phyloP scores from a whole-genome alignment of 2,797 vertebrate species.

The Acestrorhynchus altus region DNA sequence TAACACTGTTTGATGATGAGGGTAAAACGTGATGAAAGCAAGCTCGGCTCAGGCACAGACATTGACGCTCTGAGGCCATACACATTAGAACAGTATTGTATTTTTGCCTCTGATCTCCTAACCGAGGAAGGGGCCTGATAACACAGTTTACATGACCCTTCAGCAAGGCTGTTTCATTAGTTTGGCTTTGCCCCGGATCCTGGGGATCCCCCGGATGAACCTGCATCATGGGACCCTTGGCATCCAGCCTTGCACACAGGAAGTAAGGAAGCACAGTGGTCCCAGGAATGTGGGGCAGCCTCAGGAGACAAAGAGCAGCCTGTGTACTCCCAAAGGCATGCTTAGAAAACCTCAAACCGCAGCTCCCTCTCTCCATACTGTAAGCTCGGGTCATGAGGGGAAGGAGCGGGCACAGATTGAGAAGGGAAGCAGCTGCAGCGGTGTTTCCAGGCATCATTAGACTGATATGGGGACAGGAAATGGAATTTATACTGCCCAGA shows the following conservation, averaged over 20 bases:
- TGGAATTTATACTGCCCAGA: constrained; percentile 65
- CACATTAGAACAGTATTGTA: neutral
- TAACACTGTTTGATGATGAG: constrained; percentile 46
- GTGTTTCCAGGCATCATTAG: constrained; percentile 68
- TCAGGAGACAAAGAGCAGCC: constrained; percentile 59
- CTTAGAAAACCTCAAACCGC: constrained; percentile 43
- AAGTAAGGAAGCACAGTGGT: constrained; percentile 38
- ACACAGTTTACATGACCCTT: neutral
- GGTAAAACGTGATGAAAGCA: constrained; percentile 40
- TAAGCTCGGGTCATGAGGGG: constrained; percentile 48
- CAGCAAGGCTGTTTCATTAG: constrained; percentile 9
- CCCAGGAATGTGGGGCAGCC: constrained; percentile 40
- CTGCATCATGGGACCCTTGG: constrained; percentile 56
- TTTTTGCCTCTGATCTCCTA: constrained; percentile 5
- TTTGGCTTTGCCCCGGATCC: constrained; percentile 31
- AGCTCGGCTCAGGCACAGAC: constrained; percentile 12
- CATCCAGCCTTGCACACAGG: constrained; percentile 52
- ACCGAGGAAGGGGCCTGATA: neutral
- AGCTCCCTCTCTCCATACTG: constrained; percentile 42
- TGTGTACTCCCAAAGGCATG: constrained; percentile 43
- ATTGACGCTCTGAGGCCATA: neutral
- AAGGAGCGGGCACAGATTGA: constrained; percentile 46
- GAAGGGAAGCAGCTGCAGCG: constrained; percentile 77
- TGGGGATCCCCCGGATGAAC: constrained; percentile 38
- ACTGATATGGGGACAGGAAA: constrained; percentile 72